Conservation (phyloP, 2,113 vertebrate genomes). For the Tretioscincus oriximinensis region DNA sequence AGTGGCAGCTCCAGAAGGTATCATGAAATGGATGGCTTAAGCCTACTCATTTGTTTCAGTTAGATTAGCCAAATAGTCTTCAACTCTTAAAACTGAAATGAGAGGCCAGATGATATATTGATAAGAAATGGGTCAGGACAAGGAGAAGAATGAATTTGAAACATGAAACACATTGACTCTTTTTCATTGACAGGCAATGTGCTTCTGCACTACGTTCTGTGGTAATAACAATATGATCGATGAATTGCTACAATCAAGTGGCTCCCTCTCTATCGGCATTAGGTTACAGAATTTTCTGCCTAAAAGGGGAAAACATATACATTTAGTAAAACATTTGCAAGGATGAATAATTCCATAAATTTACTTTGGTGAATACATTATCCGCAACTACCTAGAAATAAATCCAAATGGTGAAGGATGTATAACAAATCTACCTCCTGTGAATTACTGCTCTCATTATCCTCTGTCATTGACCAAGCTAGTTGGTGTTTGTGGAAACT, state of each 20-base stretch:
- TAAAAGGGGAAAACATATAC: too few relatives aligned
- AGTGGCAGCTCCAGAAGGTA: slow-evolving; percentile 15
- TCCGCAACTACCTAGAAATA: not conserved
- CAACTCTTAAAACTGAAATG: slow-evolving; percentile 9
- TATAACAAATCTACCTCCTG: too few relatives aligned
- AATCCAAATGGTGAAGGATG: not conserved
- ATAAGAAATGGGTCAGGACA: not conserved
- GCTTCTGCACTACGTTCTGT: not conserved
- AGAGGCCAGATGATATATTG: slow-evolving; percentile 7
- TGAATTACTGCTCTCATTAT: too few relatives aligned
- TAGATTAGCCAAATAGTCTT: slow-evolving; percentile 26
- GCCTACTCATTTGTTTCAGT: slow-evolving; percentile 17
- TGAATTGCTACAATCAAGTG: not conserved
- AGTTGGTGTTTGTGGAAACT: too few relatives aligned
- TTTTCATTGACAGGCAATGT: not conserved
- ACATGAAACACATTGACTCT: not conserved
- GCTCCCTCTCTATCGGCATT: not conserved
- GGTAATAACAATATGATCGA: not conserved
- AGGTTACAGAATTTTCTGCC: not conserved
- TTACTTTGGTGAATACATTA: not conserved
- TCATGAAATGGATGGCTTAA: not conserved
- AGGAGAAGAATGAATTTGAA: not conserved
- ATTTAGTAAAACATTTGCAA: not conserved
- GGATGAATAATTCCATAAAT: not conserved
- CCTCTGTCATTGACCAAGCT: too few relatives aligned